Evolutionary conservation across 2,797 vertebrate genomes (phyloP).

Genomic region (Xerus rutilus): DNA sequence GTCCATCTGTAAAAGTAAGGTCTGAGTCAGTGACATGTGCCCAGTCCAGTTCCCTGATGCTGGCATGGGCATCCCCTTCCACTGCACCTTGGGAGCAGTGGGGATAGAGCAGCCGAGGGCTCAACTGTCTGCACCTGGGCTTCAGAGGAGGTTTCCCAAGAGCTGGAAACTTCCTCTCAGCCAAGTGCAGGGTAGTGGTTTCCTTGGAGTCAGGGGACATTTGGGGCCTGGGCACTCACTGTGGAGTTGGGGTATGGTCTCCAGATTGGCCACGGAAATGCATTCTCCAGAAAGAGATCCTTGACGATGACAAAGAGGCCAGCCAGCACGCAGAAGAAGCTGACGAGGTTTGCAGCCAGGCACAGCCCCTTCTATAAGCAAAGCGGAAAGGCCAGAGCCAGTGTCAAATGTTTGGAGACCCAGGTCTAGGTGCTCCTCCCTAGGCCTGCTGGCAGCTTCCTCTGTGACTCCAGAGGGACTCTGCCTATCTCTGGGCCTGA

Average conservation of each 20-base stretch:
- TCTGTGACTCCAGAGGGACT: background rate
- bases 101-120: background rate
- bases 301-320: conserved; percentile 59
- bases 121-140: fast-evolving
- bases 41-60: background rate
- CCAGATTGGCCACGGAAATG: conserved; percentile 46
- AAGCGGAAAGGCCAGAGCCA: background rate
- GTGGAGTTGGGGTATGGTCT: background rate
- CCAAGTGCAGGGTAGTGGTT: background rate
- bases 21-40: background rate
- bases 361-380: background rate
- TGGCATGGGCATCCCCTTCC: background rate
- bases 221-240: background rate
- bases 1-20: background rate
- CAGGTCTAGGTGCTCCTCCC: fast-evolving
- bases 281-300: conserved; percentile 71
- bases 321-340: conserved; percentile 1
- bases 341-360: background rate
- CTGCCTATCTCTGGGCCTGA: background rate
- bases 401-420: background rate
- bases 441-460: background rate
- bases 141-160: background rate
- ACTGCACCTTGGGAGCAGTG: fast-evolving
- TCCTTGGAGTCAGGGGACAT: background rate
- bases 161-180: background rate